Base-by-base conservation (phyloP, 1,140 invertebrate genomes). In the Hormaphis cornu region DNA sequence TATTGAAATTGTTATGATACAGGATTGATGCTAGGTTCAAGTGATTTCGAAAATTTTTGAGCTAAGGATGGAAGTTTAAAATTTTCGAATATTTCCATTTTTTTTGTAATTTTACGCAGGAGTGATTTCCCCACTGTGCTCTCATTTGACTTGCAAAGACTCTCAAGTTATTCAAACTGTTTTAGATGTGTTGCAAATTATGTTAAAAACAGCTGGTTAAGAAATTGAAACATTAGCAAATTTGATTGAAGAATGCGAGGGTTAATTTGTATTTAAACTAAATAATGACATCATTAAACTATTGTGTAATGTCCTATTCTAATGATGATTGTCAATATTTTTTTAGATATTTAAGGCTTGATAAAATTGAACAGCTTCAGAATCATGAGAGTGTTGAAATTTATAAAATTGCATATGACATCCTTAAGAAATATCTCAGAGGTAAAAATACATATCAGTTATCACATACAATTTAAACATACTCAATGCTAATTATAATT, bases 311-410 rank as follows among this genome's bases (percentile, higher is more conserved):
- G 37, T 0, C 44, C 3, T 30, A 10, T 24, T 0, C 7, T 46
- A 14, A 18, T 24, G 20, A 3, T 18, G 22, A 44, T 30, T 53
- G 18, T 63, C n/a, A 48, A 71, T 28, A 54, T 44, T 73, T 14
- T 24, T 59, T 22, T 59, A 63, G 50, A 53, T 70, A 79, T 78
- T 54, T 73, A 85, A 85, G 87, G 71, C 82, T 99, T 72, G 95
- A 98, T 80, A 95, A 95, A 80, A 97, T 99, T 73, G 97, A 99
- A 80, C 83, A 84, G 54, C 81, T 98, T 53, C 97, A 99, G 78
- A 89, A 88, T 75, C 95, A 98, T 77, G 93, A 97, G 82, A 98
- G 98, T 80, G 88, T 95, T 76, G 96, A 98, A 71, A 97, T 99
- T 76, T 99, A 98, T 79, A 97, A 96, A 83, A 81, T 98, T 80